Conservation (phyloP, 2,888 invertebrate genomes). For the Oscheius sp. region DNA sequence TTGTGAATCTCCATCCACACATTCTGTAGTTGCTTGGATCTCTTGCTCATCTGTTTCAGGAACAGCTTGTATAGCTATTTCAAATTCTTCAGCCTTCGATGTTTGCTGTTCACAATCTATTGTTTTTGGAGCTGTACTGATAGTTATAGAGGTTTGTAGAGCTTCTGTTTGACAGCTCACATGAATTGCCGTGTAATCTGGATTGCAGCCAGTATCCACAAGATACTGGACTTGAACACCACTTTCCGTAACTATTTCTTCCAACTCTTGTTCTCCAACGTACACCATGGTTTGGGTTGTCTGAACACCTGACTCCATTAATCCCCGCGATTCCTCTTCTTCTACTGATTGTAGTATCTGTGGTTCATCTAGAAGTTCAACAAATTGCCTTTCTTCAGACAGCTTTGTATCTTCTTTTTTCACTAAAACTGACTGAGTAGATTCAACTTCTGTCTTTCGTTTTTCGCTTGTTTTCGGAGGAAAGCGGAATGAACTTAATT, state of each 20-base stretch:
- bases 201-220: conserved; percentile 9
- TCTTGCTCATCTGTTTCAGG: not conserved
- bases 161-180: conserved; percentile 15
- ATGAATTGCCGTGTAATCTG: not conserved
- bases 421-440: not conserved
- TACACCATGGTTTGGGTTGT: conserved; percentile 11
- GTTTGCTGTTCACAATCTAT: not conserved
- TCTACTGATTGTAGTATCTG: not conserved
- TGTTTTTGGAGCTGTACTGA: not conserved
- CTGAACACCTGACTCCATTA: not conserved
- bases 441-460: not conserved
- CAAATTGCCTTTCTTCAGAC: not conserved
- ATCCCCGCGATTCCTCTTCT: not conserved
- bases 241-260: not conserved
- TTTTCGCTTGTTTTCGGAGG: not conserved
- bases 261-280: not conserved
- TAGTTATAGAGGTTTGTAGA: not conserved
- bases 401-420: not conserved
- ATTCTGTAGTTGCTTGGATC: not conserved
- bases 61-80: not conserved
- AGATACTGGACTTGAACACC: conserved; percentile 4
- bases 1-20: not conserved
- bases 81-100: not conserved
- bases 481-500: conserved; percentile 21
- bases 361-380: not conserved